Conservation (phyloP, 2,797 vertebrate species). For the Naso thynnoides region DNA sequence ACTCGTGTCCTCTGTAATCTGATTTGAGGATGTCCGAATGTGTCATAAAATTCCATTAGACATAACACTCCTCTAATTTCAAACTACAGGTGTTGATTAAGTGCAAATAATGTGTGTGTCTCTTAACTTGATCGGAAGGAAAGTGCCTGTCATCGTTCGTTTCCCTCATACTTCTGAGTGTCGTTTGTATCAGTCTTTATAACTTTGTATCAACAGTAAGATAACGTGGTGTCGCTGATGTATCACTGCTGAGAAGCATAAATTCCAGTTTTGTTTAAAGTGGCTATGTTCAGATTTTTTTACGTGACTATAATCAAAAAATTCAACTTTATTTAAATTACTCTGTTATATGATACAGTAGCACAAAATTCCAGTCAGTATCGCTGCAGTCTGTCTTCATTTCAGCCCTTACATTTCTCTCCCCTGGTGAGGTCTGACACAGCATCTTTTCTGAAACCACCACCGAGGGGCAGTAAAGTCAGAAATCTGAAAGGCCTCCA, state of each 20-base stretch:
- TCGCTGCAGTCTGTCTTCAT: background rate
- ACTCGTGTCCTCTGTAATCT: background rate
- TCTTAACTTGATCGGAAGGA: background rate
- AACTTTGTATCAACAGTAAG: background rate
- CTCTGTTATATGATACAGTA: background rate
- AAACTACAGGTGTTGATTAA: conserved; percentile 38
- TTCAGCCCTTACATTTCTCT: background rate
- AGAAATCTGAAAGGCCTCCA: background rate
- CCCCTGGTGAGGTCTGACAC: background rate
- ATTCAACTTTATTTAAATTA: background rate
- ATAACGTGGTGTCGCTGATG: background rate
- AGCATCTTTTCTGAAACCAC: background rate
- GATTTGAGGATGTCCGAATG: background rate
- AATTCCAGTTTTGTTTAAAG: conserved; percentile 8
- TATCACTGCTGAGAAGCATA: background rate
- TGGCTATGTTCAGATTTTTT: background rate
- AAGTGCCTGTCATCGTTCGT: background rate
- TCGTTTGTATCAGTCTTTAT: background rate
- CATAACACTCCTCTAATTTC: conserved; percentile 1
- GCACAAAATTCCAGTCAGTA: background rate
- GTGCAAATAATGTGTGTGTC: conserved; percentile 36
- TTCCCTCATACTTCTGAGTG: background rate
- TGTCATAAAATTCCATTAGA: background rate
- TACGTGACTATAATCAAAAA: background rate
- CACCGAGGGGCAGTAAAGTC: background rate